Conservation (phyloP, 92 coral and sea anemone species). For the Palythoa grandiflora region DNA sequence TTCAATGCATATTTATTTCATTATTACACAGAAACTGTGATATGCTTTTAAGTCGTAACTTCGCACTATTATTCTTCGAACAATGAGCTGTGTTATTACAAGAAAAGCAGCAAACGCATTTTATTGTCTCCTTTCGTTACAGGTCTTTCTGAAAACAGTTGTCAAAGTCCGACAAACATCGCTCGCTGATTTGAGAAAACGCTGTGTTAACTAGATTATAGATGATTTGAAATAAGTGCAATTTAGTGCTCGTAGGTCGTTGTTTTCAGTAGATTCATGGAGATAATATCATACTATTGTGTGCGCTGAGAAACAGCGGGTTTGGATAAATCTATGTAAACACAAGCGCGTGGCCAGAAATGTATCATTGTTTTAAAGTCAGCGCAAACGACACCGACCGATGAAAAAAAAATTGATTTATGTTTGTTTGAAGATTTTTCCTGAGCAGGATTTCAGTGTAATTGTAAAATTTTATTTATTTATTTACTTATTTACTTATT, state of each 20-base stretch:
- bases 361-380: constrained; percentile 30
- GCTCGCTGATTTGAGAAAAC: neutral
- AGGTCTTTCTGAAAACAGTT: constrained; percentile 9
- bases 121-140: constrained; percentile 41
- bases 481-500: too few relatives aligned
- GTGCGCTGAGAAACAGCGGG: constrained; percentile 45
- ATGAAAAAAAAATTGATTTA: constrained; percentile 2
- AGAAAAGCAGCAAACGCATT: constrained; percentile 65
- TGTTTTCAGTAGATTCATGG: constrained; percentile 80
- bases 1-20: constrained; percentile 55
- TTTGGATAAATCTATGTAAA: constrained; percentile 55
- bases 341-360: constrained; percentile 84
- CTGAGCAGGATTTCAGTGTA: constrained; percentile 16
- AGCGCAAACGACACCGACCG: constrained; percentile 27
- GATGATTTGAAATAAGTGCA: constrained; percentile 71
- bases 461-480: constrained; percentile 35
- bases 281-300: constrained; percentile 73
- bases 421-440: neutral
- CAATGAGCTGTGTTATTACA: constrained; percentile 62
- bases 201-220: constrained; percentile 91
- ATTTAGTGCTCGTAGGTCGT: constrained; percentile 64
- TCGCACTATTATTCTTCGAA: constrained; percentile 59
- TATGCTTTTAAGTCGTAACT: constrained; percentile 63
- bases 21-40: constrained; percentile 55
- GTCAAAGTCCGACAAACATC: neutral